These are phyloP conservation scores for Eriosoma lanigerum DNA, from an alignment of 1,140 invertebrate species.

Conservation along the genomic window DNA sequence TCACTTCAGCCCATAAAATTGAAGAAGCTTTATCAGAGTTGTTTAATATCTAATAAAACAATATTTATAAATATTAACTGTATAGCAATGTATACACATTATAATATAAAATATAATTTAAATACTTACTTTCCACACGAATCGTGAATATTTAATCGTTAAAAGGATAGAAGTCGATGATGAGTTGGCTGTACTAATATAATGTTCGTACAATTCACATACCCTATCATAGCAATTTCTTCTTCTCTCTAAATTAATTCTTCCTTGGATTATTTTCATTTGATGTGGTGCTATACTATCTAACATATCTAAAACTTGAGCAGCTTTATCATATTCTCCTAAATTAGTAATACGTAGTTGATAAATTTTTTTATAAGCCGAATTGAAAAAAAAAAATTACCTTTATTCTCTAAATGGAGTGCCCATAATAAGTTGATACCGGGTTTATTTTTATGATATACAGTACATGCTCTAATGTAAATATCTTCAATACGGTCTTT, in stretches of 20 bases:
- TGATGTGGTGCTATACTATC: conserved; percentile 80
- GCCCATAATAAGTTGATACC: conserved; percentile 92
- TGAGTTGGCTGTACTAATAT: conserved; percentile 78
- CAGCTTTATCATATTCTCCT: conserved; percentile 74
- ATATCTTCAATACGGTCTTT: conserved; percentile 76
- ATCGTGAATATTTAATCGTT: conserved; percentile 87
- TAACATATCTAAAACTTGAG: conserved; percentile 78
- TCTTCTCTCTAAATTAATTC: conserved; percentile 84
- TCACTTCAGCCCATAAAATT: conserved; percentile 68
- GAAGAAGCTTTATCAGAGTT: conserved; percentile 70
- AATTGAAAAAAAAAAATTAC: conserved; percentile 57
- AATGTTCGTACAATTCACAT: conserved; percentile 78
- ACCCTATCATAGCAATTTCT: conserved; percentile 75
- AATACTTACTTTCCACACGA: conserved; percentile 74
- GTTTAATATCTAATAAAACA: conserved; percentile 59
- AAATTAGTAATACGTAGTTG: conserved; percentile 53
- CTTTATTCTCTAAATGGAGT: conserved; percentile 88
- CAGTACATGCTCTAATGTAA: conserved; percentile 84
- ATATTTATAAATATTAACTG: conserved; percentile 21
- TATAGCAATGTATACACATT: no score
- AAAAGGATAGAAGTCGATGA: conserved; percentile 63
- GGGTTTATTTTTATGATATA: conserved; percentile 91
- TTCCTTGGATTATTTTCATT: conserved; percentile 72
- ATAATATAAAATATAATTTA: not conserved
- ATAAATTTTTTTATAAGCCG: not conserved